These are phyloP conservation scores for Chymomyza caudatula DNA, from an alignment of 2,888 invertebrate genomes.

Conservation along the genomic window DNA sequence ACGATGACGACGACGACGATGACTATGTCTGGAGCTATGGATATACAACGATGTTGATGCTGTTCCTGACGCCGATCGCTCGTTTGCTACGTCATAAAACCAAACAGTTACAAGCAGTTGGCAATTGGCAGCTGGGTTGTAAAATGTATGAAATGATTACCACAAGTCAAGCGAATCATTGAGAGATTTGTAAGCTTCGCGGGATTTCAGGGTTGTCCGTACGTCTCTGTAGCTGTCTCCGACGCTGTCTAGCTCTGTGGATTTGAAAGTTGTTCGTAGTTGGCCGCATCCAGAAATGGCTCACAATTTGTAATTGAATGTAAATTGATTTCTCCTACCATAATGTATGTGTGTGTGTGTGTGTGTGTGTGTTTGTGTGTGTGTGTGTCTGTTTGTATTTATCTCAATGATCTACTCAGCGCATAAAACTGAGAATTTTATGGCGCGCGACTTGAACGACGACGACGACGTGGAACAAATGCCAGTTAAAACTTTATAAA, in stretches of 20 bases:
- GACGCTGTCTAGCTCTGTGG: no score
- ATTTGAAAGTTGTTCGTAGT: constrained; percentile 22
- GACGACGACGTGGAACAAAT: constrained; percentile 26
- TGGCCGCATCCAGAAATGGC: constrained; percentile 40
- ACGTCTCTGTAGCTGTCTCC: no score
- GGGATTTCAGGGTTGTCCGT: background rate
- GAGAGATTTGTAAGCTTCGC: constrained; percentile 3
- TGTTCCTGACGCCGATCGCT: background rate
- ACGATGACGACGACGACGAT: background rate
- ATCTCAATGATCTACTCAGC: background rate
- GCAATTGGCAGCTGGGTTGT: constrained; percentile 41
- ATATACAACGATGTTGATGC: background rate
- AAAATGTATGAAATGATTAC: constrained; percentile 59
- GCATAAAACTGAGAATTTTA: constrained; percentile 52
- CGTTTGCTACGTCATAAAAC: constrained; percentile 50
- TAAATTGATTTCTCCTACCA: constrained; percentile 67
- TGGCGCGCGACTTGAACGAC: constrained; percentile 22
- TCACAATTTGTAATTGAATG: constrained; percentile 71
- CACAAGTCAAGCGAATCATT: background rate
- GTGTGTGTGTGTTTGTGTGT: background rate
- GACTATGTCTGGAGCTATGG: background rate
- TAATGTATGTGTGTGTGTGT: background rate
- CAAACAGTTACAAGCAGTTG: constrained; percentile 69
- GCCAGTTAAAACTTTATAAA: constrained; percentile 39
- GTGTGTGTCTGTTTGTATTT: background rate